Evolutionary conservation across 2,113 vertebrate species (phyloP), one percentile per base, ranked within the genome.

Genomic region (Psilopsiagon aurifrons): DNA sequence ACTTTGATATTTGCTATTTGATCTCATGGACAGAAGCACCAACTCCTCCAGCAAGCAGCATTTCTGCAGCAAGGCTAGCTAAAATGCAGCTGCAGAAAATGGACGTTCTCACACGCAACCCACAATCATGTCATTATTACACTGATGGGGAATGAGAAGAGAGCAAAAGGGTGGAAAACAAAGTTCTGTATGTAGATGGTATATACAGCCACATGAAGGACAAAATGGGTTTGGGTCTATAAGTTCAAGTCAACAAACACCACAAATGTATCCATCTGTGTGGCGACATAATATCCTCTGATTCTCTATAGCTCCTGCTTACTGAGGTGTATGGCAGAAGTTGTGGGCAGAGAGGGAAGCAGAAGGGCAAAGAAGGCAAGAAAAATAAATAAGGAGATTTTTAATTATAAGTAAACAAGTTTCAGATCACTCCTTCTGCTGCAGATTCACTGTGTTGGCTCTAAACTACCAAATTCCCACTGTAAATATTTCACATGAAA

Each of bases 161-260:
- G 80, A 97, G 66, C 91, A 97, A 98, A 89, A 83, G 59, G 83
- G 90, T 54, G 91, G 85, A 96, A 92, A 88, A 86, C 57, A 89
- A 91, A 91, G 69, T 88, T 92, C 49, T 67, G 29, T 16, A 35
- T 46, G 94, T 66, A 86, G 67, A 60, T 35, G 74, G 43, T 31
- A 92, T 59, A 76, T 83, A 93, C 60, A 94, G 95, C 83, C 13
- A 55, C 90, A 89, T 9, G 51, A 92, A 86, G 60, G 92, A 94
- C 60, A 18, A 86, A 78, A 91, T 73, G 88, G 83, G 84, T 90
- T 91, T 89, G 91, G 93, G 95, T 95, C 94, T 95, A 66, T 41
- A 95, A 95, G 95, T 96, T 95, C 83, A 95, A 91, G 11, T 88
- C 96, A 94, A 90, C 83, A 94, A 94, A 80, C 90, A 96, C 79